Evolutionary conservation across 2,797 vertebrate genomes (phyloP).

Genomic region (Fistularia commersonii): DNA sequence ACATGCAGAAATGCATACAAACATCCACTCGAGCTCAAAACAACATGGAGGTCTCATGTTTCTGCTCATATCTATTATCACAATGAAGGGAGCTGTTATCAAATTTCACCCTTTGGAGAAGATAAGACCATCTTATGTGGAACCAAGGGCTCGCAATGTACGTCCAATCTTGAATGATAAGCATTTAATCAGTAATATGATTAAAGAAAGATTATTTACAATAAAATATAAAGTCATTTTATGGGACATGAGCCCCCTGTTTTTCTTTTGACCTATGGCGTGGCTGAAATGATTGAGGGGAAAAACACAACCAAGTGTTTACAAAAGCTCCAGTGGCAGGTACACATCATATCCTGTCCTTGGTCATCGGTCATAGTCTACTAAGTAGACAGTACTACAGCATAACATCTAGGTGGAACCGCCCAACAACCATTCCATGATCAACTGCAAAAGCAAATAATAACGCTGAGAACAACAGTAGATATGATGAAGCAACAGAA

Average conservation of each 20-base stretch:
- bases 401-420: constrained; percentile 55
- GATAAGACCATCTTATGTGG: background rate
- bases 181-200: constrained; percentile 2
- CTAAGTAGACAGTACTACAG: constrained; percentile 55
- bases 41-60: constrained; percentile 19
- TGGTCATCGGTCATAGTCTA: constrained; percentile 61
- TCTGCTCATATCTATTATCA: constrained; percentile 43
- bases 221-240: constrained; percentile 19
- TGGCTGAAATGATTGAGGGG: constrained; percentile 57
- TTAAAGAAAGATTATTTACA: constrained; percentile 43
- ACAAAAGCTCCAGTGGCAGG: constrained; percentile 66
- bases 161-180: too few species aligned
- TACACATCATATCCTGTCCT: constrained; percentile 73
- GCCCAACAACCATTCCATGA: constrained; percentile 43
- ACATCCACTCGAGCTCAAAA: constrained; percentile 11
- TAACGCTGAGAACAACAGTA: constrained; percentile 6
- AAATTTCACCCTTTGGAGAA: constrained; percentile 26
- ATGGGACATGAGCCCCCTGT: constrained; percentile 20
- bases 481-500: background rate
- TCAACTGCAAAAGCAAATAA: constrained; percentile 44
- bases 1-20: constrained; percentile 12
- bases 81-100: constrained; percentile 6
- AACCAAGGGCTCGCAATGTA: too few species aligned
- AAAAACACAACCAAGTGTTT: constrained; percentile 70
- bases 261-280: constrained; percentile 60